These are phyloP conservation scores for Phorcus lineatus DNA, from an alignment of 2,888 invertebrate genomes.

Conservation along the genomic window DNA sequence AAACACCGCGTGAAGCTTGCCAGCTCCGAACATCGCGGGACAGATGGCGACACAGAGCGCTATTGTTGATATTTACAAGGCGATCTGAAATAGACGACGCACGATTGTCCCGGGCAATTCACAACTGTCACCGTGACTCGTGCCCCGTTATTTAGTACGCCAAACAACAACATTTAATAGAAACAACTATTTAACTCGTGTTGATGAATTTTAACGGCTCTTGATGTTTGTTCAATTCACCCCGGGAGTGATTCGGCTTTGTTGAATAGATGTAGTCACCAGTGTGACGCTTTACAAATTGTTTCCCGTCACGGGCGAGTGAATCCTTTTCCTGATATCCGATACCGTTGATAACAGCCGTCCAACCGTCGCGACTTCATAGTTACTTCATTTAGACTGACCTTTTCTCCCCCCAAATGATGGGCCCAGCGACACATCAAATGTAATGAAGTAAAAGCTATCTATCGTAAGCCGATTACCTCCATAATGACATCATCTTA, in stretches of 20 bases:
- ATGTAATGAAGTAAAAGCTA: neutral
- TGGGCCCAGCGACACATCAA: neutral
- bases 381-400: conserved; percentile 1
- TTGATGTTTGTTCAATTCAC: neutral
- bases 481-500: neutral
- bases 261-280: conserved; percentile 2
- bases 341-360: conserved; percentile 13
- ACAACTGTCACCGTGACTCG: conserved; percentile 19
- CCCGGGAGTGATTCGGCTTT: neutral
- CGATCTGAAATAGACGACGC: conserved; percentile 26
- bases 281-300: neutral
- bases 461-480: neutral
- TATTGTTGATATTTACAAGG: conserved; percentile 20
- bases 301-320: neutral
- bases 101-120: conserved; percentile 26
- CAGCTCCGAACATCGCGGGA: neutral
- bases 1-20: neutral
- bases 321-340: neutral
- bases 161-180: conserved; percentile 24
- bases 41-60: conserved; percentile 20
- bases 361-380: neutral
- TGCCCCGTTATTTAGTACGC: conserved; percentile 19
- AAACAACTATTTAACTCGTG: conserved; percentile 18
- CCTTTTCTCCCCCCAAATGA: neutral
- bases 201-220: conserved; percentile 23